These are phyloP conservation scores for Pogonophryne albipinna DNA, from an alignment of 2,797 vertebrate species.

Conservation along the genomic window DNA sequence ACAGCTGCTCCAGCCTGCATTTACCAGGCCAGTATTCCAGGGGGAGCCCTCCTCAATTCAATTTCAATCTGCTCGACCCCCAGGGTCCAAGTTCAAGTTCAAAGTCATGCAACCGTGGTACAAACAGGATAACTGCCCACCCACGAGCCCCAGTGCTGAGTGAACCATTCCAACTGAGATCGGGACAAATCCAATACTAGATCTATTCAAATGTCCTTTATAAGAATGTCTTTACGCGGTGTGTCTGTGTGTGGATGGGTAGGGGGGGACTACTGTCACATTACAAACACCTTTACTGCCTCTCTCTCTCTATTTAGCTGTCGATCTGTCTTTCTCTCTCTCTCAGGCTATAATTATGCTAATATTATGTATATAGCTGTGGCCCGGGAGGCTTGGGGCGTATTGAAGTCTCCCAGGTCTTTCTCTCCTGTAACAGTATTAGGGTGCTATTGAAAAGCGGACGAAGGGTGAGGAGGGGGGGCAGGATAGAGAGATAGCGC, in stretches of 20 bases:
- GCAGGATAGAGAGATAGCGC: conserved; percentile 84
- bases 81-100: conserved; percentile 94
- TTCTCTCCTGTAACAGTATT: conserved; percentile 85
- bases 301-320: conserved; percentile 30
- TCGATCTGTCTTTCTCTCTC: conserved; percentile 45
- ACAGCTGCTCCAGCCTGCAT: conserved; percentile 83
- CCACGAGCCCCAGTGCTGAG: conserved; percentile 81
- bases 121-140: conserved; percentile 92
- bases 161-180: conserved; percentile 67
- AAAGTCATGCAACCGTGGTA: conserved; percentile 92
- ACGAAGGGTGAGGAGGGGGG: conserved; percentile 68
- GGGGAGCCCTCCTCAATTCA: conserved; percentile 94
- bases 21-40: conserved; percentile 92
- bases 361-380: conserved; percentile 98
- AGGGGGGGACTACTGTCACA: conserved; percentile 63
- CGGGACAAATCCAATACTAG: conserved; percentile 70
- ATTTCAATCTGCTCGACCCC: conserved; percentile 79
- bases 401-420: conserved; percentile 92
- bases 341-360: conserved; percentile 94
- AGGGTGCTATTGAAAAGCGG: conserved; percentile 81
- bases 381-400: conserved; percentile 91
- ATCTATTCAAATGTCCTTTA: conserved; percentile 74
- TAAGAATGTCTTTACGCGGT: conserved; percentile 55
- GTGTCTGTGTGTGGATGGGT: conserved; percentile 23
- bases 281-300: conserved; percentile 79